Conservation (phyloP, 1,140 invertebrate species). For the Philaenus spumarius region DNA sequence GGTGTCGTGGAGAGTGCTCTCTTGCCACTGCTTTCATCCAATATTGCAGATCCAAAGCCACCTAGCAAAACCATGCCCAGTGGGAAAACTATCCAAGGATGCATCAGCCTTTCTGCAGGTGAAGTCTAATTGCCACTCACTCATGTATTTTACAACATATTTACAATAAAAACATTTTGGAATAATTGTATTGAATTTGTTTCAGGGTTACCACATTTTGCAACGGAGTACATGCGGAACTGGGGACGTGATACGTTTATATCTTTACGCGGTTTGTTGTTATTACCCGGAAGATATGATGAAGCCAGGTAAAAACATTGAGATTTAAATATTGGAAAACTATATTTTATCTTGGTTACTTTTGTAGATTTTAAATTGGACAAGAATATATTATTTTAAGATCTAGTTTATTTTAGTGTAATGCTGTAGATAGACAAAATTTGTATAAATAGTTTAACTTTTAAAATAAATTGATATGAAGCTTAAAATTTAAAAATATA, state of each 20-base stretch:
- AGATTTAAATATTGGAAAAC: too few species aligned
- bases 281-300: constrained; percentile 71
- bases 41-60: constrained; percentile 58
- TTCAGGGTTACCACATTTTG: constrained; percentile 85
- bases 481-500: too few species aligned
- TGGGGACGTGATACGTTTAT: constrained; percentile 99
- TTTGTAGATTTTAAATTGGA: too few species aligned
- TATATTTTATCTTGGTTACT: too few species aligned
- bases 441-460: too few species aligned
- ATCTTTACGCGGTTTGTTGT: constrained; percentile 77
- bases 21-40: constrained; percentile 63
- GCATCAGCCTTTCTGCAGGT: constrained; percentile 55
- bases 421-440: too few species aligned
- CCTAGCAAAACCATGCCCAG: constrained; percentile 38
- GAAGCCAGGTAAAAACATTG: constrained; percentile 87
- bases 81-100: constrained; percentile 41
- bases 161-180: too few species aligned
- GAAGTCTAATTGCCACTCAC: constrained; percentile 26
- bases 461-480: too few species aligned
- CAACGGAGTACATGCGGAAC: constrained; percentile 91
- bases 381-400: too few species aligned
- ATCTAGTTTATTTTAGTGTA: too few species aligned
- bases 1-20: constrained; percentile 67
- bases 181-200: too few species aligned
- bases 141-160: too few species aligned